Evolutionary conservation across 2,113 vertebrate genomes (phyloP).

Genomic region (Dicaeum eximium): DNA sequence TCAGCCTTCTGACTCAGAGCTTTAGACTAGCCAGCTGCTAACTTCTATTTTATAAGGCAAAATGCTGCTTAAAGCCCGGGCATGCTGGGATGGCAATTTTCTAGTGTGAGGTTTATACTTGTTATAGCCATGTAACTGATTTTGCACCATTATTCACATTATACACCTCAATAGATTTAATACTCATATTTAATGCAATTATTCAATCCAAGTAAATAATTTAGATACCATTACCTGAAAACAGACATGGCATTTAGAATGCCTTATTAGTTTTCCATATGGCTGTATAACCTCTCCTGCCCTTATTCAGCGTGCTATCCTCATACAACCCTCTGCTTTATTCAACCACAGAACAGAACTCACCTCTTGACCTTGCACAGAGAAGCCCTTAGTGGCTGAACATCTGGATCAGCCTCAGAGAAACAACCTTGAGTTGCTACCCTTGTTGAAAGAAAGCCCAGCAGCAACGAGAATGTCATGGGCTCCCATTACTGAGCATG

Average conservation of each 20-base stretch:
- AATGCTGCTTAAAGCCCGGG: not conserved
- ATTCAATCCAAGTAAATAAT: slow-evolving; percentile 27
- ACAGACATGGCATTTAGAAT: not conserved
- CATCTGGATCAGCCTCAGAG: not conserved
- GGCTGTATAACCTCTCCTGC: not conserved
- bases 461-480: not conserved
- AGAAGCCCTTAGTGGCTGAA: not conserved
- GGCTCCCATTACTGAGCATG: not conserved
- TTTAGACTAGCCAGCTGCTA: not conserved
- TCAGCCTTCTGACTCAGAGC: not conserved
- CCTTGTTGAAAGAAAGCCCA: not conserved
- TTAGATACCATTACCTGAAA: not conserved
- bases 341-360: not conserved
- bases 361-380: not conserved
- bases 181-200: not conserved
- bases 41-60: not conserved
- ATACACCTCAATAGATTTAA: not conserved
- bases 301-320: not conserved
- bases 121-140: not conserved
- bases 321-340: not conserved
- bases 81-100: not conserved
- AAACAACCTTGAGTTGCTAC: not conserved
- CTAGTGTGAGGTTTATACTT: not conserved
- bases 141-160: not conserved
- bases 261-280: not conserved